A percentile compares a stretch with the other conserved stretches of the same genome.
phyloP scores from a whole-genome alignment of 2,113 vertebrate genomes.

The Sterrhoptilus dennistouni region DNA sequence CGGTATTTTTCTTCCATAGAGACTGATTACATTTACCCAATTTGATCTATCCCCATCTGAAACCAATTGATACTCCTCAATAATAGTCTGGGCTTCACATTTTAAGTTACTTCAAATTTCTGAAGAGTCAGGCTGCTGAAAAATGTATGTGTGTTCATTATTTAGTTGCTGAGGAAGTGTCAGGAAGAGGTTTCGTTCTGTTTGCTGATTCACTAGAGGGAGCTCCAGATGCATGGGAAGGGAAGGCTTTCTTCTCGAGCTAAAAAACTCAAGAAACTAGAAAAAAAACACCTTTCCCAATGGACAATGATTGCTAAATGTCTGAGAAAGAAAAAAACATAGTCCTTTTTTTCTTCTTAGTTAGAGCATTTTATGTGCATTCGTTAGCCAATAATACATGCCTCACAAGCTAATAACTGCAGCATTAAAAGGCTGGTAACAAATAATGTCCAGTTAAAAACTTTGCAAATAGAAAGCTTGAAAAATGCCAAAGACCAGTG shows the following conservation, averaged over 20 bases:
- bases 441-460: not conserved
- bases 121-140: not conserved
- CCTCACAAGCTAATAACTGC: not conserved
- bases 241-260: slow-evolving; percentile 17
- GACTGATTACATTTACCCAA: not conserved
- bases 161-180: not conserved
- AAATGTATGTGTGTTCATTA: not conserved
- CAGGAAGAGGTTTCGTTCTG: not conserved
- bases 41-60: slow-evolving; percentile 4
- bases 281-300: not conserved
- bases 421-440: not conserved
- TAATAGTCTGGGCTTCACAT: not conserved
- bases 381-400: slow-evolving; percentile 36
- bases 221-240: slow-evolving; percentile 67
- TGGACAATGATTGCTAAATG: not conserved
- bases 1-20: not conserved
- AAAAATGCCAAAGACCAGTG: not conserved
- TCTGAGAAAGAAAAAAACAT: not conserved
- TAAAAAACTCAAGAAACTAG: not conserved
- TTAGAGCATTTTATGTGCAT: not conserved
- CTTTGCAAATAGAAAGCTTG: not conserved
- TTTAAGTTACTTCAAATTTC: not conserved
- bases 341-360: not conserved
- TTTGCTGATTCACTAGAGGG: slow-evolving; percentile 72
- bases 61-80: not conserved